phyloP scores from a whole-genome alignment of 2,797 vertebrate genomes.

The Mallotus villosus region DNA sequence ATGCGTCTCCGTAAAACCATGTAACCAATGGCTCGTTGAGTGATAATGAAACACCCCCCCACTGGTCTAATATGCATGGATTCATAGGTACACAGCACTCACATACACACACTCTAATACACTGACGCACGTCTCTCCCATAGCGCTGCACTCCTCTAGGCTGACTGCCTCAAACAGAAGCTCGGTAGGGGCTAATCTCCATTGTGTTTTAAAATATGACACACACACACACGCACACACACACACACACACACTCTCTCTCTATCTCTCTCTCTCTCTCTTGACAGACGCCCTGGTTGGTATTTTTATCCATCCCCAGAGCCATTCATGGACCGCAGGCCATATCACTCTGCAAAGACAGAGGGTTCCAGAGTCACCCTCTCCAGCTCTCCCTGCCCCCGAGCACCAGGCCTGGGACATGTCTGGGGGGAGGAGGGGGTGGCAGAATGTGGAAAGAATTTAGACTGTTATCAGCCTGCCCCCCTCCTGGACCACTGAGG shows the following conservation, averaged over 20 bases:
- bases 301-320: slow-evolving; percentile 73
- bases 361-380: slow-evolving; percentile 59
- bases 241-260: not conserved
- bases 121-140: slow-evolving; percentile 21
- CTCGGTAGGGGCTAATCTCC: slow-evolving; percentile 52
- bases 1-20: slow-evolving; percentile 25
- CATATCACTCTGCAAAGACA: slow-evolving; percentile 68
- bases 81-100: slow-evolving; percentile 12
- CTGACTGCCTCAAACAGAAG: slow-evolving; percentile 37
- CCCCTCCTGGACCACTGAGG: slow-evolving; percentile 35
- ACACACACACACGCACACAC: not conserved
- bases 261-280: too few species aligned
- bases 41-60: slow-evolving; percentile 31
- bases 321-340: slow-evolving; percentile 61
- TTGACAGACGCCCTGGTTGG: slow-evolving; percentile 28
- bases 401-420: not conserved
- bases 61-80: slow-evolving; percentile 25
- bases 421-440: not conserved
- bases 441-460: slow-evolving; percentile 64
- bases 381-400: slow-evolving; percentile 56
- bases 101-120: slow-evolving; percentile 15
- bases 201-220: slow-evolving; percentile 55
- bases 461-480: slow-evolving; percentile 61
- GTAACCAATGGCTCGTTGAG: slow-evolving; percentile 35
- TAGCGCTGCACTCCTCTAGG: slow-evolving; percentile 31